phyloP scores from a whole-genome alignment of 2,888 invertebrate genomes.

The Diachrysia chrysitis region DNA sequence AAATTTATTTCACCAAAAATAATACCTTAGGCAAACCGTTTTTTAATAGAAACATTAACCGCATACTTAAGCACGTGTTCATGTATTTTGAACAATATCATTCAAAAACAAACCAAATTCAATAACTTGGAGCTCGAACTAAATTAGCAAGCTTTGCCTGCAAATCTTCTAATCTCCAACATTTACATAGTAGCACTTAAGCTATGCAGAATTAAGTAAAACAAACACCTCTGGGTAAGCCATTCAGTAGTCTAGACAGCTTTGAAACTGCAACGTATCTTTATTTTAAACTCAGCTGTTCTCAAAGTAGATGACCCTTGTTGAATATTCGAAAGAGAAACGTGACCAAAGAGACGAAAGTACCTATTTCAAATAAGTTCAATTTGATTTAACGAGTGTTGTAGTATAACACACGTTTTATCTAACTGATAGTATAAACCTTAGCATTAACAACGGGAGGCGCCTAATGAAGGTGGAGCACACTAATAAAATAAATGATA shows the following conservation, averaged over 20 bases:
- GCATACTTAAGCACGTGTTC: neutral
- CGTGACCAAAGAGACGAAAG: slow-evolving; percentile 1
- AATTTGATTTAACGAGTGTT: neutral
- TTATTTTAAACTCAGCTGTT: slow-evolving; percentile 49
- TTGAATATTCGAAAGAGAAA: slow-evolving; percentile 23
- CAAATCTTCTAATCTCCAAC: slow-evolving; percentile 31
- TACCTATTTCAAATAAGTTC: slow-evolving; percentile 21
- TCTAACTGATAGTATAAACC: no score
- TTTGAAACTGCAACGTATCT: slow-evolving; percentile 55
- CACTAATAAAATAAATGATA: no score
- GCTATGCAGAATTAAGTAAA: slow-evolving; percentile 48
- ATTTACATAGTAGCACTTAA: slow-evolving; percentile 33
- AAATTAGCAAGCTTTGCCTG: slow-evolving; percentile 38
- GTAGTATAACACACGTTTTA: neutral
- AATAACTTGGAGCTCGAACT: slow-evolving; percentile 30
- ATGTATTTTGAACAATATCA: slow-evolving; percentile 1
- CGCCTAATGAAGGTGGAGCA: no score
- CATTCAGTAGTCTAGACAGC: slow-evolving; percentile 63
- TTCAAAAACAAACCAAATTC: slow-evolving; percentile 14
- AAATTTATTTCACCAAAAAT: neutral
- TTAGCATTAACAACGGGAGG: no score
- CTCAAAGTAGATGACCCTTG: slow-evolving; percentile 43
- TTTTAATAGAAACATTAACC: neutral
- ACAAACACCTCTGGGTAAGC: slow-evolving; percentile 44
- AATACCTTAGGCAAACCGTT: no score